These are phyloP conservation scores for Acrossocheilus wenchowensis DNA, from an alignment of 2,797 vertebrate species.

Conservation along the genomic window DNA sequence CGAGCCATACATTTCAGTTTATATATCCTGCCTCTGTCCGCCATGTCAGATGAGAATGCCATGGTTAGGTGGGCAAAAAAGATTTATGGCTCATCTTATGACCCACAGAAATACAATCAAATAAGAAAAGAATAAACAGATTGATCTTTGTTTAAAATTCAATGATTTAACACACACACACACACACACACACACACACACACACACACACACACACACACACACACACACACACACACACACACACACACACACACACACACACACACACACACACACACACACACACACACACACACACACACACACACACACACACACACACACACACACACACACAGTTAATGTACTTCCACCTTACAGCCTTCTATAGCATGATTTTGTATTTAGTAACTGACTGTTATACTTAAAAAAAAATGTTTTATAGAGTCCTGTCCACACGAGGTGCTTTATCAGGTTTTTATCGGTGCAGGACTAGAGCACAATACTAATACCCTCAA, in stretches of 20 bases:
- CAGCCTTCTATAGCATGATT: neutral
- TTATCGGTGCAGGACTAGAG: constrained; percentile 19
- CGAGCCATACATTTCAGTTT: constrained; percentile 50
- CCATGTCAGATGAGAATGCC: neutral
- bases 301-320: too few species aligned
- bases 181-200: too few species aligned
- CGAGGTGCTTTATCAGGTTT: constrained; percentile 29
- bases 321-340: too few species aligned
- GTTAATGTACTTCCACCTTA: neutral
- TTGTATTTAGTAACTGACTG: neutral
- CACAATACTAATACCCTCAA: neutral
- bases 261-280: too few species aligned
- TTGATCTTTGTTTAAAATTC: constrained; percentile 34
- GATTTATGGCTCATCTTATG: constrained; percentile 6
- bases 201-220: too few species aligned
- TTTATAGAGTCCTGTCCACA: neutral
- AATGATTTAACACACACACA: neutral
- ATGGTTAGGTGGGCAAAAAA: neutral
- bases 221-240: too few species aligned
- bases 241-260: too few species aligned
- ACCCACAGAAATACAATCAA: neutral
- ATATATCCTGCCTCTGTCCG: constrained; percentile 19
- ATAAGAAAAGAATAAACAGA: constrained; percentile 10
- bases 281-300: too few species aligned
- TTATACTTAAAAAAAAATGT: neutral